Percentiles rank a stretch among this genome's conserved stretches.
These are phyloP conservation scores for Atopsyche davidsoni DNA, from an alignment of 1,140 invertebrate genomes.

Conservation along the genomic window DNA sequence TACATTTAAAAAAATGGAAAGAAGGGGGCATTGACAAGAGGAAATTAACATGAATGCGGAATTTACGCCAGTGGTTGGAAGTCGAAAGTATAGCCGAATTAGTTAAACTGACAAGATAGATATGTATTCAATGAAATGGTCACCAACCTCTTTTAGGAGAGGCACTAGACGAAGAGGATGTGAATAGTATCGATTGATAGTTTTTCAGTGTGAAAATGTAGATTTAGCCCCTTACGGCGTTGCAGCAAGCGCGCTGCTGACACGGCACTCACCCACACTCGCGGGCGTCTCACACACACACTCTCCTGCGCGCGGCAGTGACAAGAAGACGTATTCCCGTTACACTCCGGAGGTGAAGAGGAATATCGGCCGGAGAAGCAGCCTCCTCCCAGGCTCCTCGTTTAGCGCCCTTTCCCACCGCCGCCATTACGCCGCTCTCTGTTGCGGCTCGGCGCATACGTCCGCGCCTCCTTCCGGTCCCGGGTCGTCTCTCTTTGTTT, in stretches of 20 bases:
- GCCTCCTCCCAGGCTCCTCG: not conserved
- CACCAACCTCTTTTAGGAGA: too few species aligned
- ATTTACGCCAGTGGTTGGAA: too few species aligned
- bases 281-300: not conserved
- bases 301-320: not conserved
- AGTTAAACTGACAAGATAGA: too few species aligned
- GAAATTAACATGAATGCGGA: too few species aligned
- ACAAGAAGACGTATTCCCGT: conserved; percentile 24
- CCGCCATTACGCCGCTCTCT: not conserved
- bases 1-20: too few species aligned
- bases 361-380: conserved; percentile 2
- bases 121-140: too few species aligned
- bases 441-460: not conserved
- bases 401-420: conserved; percentile 2
- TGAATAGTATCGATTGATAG: not conserved
- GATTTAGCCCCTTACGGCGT: conserved; percentile 6
- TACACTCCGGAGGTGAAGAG: conserved; percentile 21
- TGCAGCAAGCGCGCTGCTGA: conserved; percentile 12
- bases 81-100: too few species aligned
- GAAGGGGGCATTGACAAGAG: too few species aligned
- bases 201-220: not conserved
- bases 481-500: conserved; percentile 17
- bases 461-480: conserved; percentile 24
- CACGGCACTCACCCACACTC: conserved; percentile 12
- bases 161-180: too few species aligned